A percentile compares a stretch with the other conserved stretches of the same genome.
Conservation (phyloP, 2,888 invertebrate genomes). For the Athalia cordata region DNA sequence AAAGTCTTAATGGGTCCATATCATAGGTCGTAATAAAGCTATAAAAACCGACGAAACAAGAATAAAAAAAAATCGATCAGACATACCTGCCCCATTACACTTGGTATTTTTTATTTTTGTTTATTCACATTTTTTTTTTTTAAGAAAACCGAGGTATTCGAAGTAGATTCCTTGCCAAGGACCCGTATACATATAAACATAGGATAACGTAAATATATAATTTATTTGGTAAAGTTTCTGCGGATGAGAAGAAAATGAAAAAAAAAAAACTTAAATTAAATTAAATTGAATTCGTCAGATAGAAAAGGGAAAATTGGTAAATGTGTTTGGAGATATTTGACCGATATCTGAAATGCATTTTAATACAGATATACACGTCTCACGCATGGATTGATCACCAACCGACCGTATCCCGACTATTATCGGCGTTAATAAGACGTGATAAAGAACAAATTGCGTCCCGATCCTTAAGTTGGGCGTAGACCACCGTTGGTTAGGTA, state of each 20-base stretch:
- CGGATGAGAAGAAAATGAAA: neutral
- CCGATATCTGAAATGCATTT: neutral
- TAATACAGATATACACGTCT: neutral
- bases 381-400: slow-evolving; percentile 19
- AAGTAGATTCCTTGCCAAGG: slow-evolving; percentile 9
- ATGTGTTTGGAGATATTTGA: neutral
- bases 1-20: too few relatives aligned
- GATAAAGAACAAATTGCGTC: slow-evolving; percentile 1
- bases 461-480: too few relatives aligned
- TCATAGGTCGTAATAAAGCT: too few relatives aligned
- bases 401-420: slow-evolving; percentile 28
- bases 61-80: too few relatives aligned
- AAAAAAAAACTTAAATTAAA: too few relatives aligned
- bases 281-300: too few relatives aligned
- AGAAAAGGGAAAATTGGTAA: too few relatives aligned
- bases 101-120: too few relatives aligned
- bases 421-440: slow-evolving; percentile 30
- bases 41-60: too few relatives aligned
- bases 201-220: neutral
- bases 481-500: too few relatives aligned
- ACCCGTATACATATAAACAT: neutral
- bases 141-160: neutral
- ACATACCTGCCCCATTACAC: too few relatives aligned
- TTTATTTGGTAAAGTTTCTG: neutral
- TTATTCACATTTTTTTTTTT: too few relatives aligned